A percentile compares a stretch with the other conserved stretches of the same genome.
phyloP scores from a whole-genome alignment of 1,140 invertebrate species.

The Drosophila parvula region DNA sequence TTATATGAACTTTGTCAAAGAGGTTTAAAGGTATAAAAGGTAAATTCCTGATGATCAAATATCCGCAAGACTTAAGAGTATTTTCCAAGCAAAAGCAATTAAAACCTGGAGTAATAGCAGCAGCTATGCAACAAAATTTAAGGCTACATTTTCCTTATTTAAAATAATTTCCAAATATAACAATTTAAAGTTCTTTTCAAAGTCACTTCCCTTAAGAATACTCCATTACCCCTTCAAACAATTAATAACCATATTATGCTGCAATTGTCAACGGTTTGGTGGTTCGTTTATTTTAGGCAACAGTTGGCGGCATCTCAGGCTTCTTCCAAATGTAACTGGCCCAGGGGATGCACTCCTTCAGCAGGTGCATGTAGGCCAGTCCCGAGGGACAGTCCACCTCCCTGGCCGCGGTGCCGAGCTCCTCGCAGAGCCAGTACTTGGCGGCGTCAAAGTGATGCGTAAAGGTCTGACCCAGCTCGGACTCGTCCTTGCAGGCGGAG shows the following conservation, averaged over 20 bases:
- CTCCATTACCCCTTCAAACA: conserved; percentile 5
- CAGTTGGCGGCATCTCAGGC: conserved; percentile 72
- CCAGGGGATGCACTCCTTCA: conserved; percentile 81
- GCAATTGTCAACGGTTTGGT: conserved; percentile 18
- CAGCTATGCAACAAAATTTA: too few species aligned
- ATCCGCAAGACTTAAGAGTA: too few species aligned
- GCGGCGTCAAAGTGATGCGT: conserved; percentile 76
- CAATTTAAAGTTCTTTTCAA: too few species aligned
- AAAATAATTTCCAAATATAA: too few species aligned
- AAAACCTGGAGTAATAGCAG: too few species aligned
- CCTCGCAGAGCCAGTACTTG: conserved; percentile 79
- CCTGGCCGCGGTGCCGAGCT: conserved; percentile 50
- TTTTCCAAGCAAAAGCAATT: too few species aligned
- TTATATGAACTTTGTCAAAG: too few species aligned
- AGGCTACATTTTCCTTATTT: too few species aligned
- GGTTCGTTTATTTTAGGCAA: conserved; percentile 61
- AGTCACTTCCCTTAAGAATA: too few species aligned
- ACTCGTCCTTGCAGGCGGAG: conserved; percentile 72
- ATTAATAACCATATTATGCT: conserved; percentile 13
- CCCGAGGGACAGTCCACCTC: conserved; percentile 73
- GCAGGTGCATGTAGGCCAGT: conserved; percentile 75
- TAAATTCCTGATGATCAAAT: too few species aligned
- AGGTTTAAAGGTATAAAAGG: too few species aligned
- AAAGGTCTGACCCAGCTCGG: conserved; percentile 70
- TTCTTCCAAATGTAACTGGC: conserved; percentile 79